Conservation (phyloP, 2,113 vertebrate species). For the Poeciliopsis turrubarensis region DNA sequence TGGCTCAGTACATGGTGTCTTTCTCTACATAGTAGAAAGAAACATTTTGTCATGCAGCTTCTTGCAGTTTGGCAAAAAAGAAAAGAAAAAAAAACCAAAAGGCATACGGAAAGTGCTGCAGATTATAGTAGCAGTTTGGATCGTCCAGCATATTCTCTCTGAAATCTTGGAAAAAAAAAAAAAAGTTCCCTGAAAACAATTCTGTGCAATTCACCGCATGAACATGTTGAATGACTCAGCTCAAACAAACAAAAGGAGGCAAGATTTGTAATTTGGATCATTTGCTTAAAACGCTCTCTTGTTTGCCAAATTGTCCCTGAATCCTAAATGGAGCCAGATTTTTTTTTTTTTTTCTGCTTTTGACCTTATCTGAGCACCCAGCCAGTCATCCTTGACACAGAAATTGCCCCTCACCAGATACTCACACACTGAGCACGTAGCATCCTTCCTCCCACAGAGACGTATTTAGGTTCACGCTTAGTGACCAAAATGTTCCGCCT, state of each 20-base stretch:
- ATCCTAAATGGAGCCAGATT: conserved; percentile 10
- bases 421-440: conserved; percentile 10
- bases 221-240: conserved; percentile 4
- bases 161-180: conserved; percentile 23
- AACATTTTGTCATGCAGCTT: background rate
- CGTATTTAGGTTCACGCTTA: conserved; percentile 12
- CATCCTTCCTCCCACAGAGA: conserved; percentile 18
- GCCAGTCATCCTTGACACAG: conserved; percentile 39
- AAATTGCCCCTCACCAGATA: conserved; percentile 32
- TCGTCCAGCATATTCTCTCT: conserved; percentile 45
- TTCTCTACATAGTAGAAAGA: background rate
- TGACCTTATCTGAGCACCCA: conserved; percentile 17
- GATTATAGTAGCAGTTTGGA: conserved; percentile 42
- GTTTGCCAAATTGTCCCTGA: background rate
- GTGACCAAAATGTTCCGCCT: conserved; percentile 21
- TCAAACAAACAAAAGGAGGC: background rate
- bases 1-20: background rate
- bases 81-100: background rate
- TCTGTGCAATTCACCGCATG: conserved; percentile 23
- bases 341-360: conserved; percentile 6
- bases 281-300: background rate
- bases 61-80: conserved; percentile 8
- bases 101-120: conserved; percentile 38
- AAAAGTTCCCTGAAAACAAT: background rate
- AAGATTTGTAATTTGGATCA: conserved; percentile 10